These are phyloP conservation scores for Atta colombica DNA, from an alignment of 1,140 invertebrate species.

Conservation along the genomic window DNA sequence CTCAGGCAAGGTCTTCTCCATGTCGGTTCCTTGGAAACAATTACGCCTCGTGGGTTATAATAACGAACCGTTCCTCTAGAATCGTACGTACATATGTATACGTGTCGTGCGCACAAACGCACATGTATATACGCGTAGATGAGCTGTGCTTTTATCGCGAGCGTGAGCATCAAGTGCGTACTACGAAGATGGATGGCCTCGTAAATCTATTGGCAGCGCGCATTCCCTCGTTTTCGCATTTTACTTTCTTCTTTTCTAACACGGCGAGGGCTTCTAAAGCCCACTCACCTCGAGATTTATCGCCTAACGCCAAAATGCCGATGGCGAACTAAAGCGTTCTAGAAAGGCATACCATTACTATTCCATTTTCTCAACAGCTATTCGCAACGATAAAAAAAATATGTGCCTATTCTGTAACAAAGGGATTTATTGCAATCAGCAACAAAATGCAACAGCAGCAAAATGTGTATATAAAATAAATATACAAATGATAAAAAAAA, in stretches of 20 bases:
- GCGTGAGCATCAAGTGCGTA: constrained; percentile 62
- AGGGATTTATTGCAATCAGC: background rate
- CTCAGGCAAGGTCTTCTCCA: constrained; percentile 82
- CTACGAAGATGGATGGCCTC: constrained; percentile 80
- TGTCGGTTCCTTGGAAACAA: constrained; percentile 83
- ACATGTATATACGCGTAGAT: constrained; percentile 36
- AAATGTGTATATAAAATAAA: background rate
- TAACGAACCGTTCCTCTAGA: constrained; percentile 80
- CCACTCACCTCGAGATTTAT: constrained; percentile 70
- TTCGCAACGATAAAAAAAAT: background rate
- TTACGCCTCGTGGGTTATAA: constrained; percentile 81
- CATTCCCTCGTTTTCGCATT: constrained; percentile 71
- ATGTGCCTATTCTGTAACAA: background rate
- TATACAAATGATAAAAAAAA: no score
- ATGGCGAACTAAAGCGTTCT: constrained; percentile 18
- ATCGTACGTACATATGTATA: constrained; percentile 67
- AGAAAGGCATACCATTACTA: constrained; percentile 14
- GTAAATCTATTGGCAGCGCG: constrained; percentile 80
- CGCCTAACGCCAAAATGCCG: constrained; percentile 57
- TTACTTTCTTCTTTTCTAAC: constrained; percentile 57
- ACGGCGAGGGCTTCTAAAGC: constrained; percentile 3
- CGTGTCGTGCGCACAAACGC: constrained; percentile 12
- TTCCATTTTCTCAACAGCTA: background rate
- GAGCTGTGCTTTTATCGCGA: constrained; percentile 62
- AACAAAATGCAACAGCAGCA: background rate